These are phyloP conservation scores for Vidua chalybeata DNA, from an alignment of 2,113 vertebrate genomes.

Conservation along the genomic window DNA sequence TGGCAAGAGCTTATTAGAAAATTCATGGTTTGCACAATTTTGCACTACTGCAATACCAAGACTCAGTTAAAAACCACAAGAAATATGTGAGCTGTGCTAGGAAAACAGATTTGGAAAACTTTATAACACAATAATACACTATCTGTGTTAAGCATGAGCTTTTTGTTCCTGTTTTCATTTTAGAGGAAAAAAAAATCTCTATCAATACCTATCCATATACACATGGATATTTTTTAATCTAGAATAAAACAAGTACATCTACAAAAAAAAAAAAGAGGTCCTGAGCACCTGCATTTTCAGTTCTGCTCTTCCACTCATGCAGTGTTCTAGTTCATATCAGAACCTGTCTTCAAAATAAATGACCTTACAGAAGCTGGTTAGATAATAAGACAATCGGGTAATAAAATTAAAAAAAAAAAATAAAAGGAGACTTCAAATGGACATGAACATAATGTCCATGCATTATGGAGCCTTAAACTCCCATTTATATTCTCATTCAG, in stretches of 20 bases:
- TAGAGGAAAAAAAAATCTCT: background rate
- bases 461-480: constrained; percentile 6
- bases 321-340: background rate
- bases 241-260: background rate
- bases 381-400: constrained; percentile 15
- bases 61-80: background rate
- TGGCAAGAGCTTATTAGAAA: background rate
- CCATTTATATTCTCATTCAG: constrained; percentile 37
- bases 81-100: background rate
- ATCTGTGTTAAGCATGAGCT: background rate
- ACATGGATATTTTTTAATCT: background rate
- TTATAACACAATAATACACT: no score
- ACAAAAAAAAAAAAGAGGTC: background rate
- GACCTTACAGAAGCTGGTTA: constrained; percentile 22
- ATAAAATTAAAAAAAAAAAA: background rate
- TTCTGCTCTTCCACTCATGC: background rate
- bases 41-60: background rate
- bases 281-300: background rate
- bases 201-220: background rate
- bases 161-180: background rate
- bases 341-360: background rate
- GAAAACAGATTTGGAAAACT: background rate
- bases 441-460: constrained; percentile 6
- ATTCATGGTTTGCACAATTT: background rate
- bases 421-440: background rate